phyloP scores from a whole-genome alignment of 1,140 invertebrate genomes.

The Drosophila navojoa region DNA sequence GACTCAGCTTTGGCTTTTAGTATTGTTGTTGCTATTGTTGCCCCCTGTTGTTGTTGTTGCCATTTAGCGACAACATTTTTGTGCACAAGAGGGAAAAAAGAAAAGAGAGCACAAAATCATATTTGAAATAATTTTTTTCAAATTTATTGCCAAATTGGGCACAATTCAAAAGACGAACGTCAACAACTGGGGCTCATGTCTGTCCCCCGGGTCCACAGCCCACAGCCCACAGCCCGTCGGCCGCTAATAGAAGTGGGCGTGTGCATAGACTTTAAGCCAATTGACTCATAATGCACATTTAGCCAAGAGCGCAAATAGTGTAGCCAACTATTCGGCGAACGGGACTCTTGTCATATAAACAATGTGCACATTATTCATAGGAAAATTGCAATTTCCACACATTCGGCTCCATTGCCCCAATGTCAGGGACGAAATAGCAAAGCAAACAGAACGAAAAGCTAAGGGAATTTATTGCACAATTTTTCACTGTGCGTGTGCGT shows the following conservation, averaged over 20 bases:
- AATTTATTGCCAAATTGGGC: slow-evolving; percentile 81
- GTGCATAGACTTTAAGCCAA: slow-evolving; percentile 26
- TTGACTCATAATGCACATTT: slow-evolving; percentile 36
- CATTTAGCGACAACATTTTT: slow-evolving; percentile 60
- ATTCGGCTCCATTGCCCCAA: slow-evolving; percentile 54
- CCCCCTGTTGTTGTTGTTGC: not conserved
- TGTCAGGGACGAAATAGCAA: slow-evolving; percentile 62
- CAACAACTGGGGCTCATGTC: slow-evolving; percentile 38
- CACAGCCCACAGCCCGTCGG: not conserved
- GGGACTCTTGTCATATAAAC: slow-evolving; percentile 26
- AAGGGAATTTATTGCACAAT: slow-evolving; percentile 64
- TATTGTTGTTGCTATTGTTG: slow-evolving; percentile 51
- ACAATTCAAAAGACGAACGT: slow-evolving; percentile 59
- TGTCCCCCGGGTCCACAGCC: not conserved
- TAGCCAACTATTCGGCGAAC: slow-evolving; percentile 26
- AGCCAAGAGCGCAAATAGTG: not conserved
- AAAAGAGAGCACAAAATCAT: slow-evolving; percentile 24
- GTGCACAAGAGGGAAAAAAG: slow-evolving; percentile 5
- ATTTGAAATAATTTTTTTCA: slow-evolving; percentile 64
- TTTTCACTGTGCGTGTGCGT: slow-evolving; percentile 3
- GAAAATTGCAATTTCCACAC: slow-evolving; percentile 44
- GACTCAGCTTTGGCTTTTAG: slow-evolving; percentile 63
- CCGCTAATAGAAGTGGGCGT: slow-evolving; percentile 8
- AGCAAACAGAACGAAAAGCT: slow-evolving; percentile 14
- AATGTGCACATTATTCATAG: slow-evolving; percentile 44